phyloP scores from a whole-genome alignment of 2,888 invertebrate genomes.

The Tricholauxania praeusta region DNA sequence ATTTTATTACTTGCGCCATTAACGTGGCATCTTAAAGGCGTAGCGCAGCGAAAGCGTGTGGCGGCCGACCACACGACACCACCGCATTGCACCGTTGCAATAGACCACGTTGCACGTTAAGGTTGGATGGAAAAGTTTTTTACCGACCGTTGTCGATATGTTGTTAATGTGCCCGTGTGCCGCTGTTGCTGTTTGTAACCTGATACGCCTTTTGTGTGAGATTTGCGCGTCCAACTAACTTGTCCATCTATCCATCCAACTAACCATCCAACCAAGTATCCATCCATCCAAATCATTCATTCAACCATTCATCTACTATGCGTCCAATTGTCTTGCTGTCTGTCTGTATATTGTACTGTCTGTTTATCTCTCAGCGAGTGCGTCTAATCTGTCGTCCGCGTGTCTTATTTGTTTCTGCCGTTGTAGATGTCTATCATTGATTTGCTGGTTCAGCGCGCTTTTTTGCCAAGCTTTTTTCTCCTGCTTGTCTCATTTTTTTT shows the following conservation, averaged over 20 bases:
- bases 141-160: neutral
- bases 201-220: constrained; percentile 27
- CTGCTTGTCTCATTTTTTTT: neutral
- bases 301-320: too few relatives aligned
- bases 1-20: constrained; percentile 36
- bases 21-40: constrained; percentile 25
- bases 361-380: constrained; percentile 2
- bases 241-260: constrained; percentile 21
- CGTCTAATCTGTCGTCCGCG: neutral
- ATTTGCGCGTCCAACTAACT: constrained; percentile 27
- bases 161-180: neutral
- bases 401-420: constrained; percentile 26
- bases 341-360: neutral
- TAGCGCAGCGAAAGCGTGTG: constrained; percentile 31
- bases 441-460: neutral
- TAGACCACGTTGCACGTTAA: too few relatives aligned
- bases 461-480: neutral
- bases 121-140: too few relatives aligned
- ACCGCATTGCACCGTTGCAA: too few relatives aligned
- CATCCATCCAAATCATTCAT: neutral
- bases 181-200: constrained; percentile 16
- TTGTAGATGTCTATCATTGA: neutral
- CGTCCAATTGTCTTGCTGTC: neutral
- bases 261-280: constrained; percentile 1
- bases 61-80: neutral